Evolutionary conservation across 2,113 vertebrate species (phyloP).

Genomic region (Hystrix cristata): DNA sequence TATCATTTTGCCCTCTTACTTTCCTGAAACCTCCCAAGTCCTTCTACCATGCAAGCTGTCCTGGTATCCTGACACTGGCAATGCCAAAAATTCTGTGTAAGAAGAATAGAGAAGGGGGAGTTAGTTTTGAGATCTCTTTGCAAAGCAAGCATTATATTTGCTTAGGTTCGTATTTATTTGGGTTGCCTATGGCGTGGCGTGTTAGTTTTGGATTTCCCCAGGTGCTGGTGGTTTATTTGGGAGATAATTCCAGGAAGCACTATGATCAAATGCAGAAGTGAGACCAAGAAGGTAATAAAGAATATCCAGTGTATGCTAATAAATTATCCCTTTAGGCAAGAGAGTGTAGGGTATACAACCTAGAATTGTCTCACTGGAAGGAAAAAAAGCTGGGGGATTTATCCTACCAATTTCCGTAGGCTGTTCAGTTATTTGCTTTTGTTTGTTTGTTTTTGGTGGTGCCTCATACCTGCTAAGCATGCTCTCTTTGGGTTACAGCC

Average conservation of each 20-base stretch:
- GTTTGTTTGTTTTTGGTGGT: background rate
- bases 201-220: background rate
- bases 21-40: background rate
- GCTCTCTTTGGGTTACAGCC: background rate
- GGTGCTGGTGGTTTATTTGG: background rate
- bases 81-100: background rate
- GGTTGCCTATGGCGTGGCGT: background rate
- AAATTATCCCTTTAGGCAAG: background rate
- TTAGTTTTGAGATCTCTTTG: background rate
- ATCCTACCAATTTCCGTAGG: background rate
- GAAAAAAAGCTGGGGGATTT: background rate
- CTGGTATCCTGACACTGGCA: background rate
- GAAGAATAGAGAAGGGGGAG: background rate
- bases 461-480: background rate
- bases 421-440: background rate
- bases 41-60: fast-evolving
- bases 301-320: background rate
- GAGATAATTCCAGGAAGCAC: background rate
- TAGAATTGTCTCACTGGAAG: background rate
- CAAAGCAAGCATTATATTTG: background rate
- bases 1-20: background rate
- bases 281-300: background rate
- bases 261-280: background rate
- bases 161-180: background rate
- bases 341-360: background rate